phyloP scores from a whole-genome alignment of 2,113 vertebrate species.

The Strix uralensis region DNA sequence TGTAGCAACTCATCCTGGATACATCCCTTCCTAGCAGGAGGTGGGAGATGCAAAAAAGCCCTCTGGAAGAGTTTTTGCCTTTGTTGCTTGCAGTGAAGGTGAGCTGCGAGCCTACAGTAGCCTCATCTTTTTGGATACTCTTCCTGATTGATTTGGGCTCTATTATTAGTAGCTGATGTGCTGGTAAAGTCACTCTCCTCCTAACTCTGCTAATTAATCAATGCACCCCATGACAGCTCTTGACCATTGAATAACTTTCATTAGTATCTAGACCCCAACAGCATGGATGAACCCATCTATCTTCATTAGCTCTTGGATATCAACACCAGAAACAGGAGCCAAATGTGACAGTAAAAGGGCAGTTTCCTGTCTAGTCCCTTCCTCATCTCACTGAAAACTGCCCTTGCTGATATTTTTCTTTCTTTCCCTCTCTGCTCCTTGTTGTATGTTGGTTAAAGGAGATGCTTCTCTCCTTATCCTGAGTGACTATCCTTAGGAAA shows the following conservation, averaged over 20 bases:
- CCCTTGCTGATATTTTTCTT: not conserved
- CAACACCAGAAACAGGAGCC: not conserved
- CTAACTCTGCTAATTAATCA: conserved; percentile 60
- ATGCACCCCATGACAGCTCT: not conserved
- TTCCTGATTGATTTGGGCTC: not conserved
- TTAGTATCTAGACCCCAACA: conserved; percentile 27
- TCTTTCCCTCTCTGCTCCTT: not conserved
- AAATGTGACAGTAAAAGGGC: not conserved
- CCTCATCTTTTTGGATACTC: not conserved
- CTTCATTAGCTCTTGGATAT: conserved; percentile 51
- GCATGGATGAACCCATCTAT: conserved; percentile 42
- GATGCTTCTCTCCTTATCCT: not conserved
- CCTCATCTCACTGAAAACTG: not conserved
- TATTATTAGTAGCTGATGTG: conserved; percentile 41
- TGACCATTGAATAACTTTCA: conserved; percentile 61
- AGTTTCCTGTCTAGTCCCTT: not conserved
- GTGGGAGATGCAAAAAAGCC: not conserved
- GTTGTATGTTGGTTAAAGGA: not conserved
- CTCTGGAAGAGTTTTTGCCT: not conserved
- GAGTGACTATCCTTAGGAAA: not conserved
- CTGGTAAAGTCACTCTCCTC: not conserved
- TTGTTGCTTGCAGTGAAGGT: conserved; percentile 26
- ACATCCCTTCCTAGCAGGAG: not conserved
- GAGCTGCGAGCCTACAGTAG: not conserved
- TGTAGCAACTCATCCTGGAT: not conserved